Base-by-base conservation (phyloP, 2,113 vertebrate genomes). In the Corythaixoides concolor region DNA sequence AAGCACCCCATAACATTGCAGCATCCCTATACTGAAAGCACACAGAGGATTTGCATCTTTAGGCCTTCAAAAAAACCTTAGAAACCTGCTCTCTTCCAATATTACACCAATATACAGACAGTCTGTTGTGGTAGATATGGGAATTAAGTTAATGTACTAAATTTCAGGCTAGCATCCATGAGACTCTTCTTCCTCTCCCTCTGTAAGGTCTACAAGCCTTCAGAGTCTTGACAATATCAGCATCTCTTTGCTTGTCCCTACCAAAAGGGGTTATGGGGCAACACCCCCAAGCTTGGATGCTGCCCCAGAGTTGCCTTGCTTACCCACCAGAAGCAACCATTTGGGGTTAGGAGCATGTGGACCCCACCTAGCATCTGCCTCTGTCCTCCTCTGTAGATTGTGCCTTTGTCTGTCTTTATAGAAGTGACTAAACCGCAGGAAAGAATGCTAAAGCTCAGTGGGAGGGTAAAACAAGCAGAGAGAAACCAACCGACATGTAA, bases 331-430 rank as follows among this genome's bases (percentile, higher is more conserved):
- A 43, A 8, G 6, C 14, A 64, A 75, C 4, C 3, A 23, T 26
- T 5, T 15, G 52, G 28, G 47, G 8, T 0, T 75, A n/a, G 47
- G 37, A 78, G 11, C 2, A 1, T 6, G 5, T 16, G 15, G 23
- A 67, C 11, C 8, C n/a, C 39, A 88, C 3, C 6, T 33, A 77
- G 32, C 24, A 20, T 2, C 66, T 75, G 28, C 12, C 20, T 55
- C 80, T 63, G 15, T 12, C 8, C 9, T 63, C 7, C 10, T 18
- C 19, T 41, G 9, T 6, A 60, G 41, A 19, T 1, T 37, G 20
- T 35, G 21, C 35, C 30, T 58, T 56, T 89, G 27, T n/a, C 10
- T 81, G n/a, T 17, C 70, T 67, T 55, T 17, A 26, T 2, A 72
- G 70, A 78, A 83, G 72, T 3, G 63, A 28, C 24, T 67, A 23